A percentile compares a stretch with the other conserved stretches of the same genome.
Evolutionary conservation across 2,113 vertebrate genomes (phyloP).

Genomic region (Chionodraco myersi): DNA sequence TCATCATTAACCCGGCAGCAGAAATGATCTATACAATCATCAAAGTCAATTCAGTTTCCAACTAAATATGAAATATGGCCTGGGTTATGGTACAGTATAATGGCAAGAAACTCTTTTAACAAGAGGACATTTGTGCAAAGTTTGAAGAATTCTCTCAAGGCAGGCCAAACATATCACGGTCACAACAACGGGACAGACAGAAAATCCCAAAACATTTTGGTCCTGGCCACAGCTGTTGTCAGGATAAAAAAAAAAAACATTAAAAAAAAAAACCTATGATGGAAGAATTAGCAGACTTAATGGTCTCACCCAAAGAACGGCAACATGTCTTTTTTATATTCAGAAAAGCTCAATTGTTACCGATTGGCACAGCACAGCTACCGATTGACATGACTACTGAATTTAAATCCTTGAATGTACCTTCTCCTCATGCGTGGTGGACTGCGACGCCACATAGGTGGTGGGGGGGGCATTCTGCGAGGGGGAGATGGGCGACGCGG

Average conservation of each 20-base stretch:
- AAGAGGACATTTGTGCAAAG: no score
- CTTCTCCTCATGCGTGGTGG: slow-evolving; percentile 97
- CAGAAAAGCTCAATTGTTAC: no score
- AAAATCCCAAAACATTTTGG: neutral
- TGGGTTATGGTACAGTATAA: neutral
- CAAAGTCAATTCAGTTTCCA: neutral
- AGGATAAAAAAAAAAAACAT: neutral
- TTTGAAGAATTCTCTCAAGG: neutral
- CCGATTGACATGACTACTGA: neutral
- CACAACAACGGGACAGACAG: neutral
- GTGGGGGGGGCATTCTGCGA: slow-evolving; percentile 94
- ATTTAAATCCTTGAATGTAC: slow-evolving; percentile 67
- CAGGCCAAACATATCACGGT: neutral
- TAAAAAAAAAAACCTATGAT: neutral
- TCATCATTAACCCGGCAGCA: no score
- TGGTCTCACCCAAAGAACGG: neutral
- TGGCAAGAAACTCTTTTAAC: neutral
- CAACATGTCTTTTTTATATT: neutral
- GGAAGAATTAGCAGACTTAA: neutral
- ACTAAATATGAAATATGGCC: neutral
- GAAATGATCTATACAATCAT: no score
- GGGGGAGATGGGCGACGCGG: slow-evolving; percentile 91
- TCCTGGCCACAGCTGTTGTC: neutral
- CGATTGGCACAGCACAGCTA: no score
- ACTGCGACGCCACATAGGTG: slow-evolving; percentile 96